Conservation (phyloP, 2,888 invertebrate species). For the Spodoptera picta region DNA sequence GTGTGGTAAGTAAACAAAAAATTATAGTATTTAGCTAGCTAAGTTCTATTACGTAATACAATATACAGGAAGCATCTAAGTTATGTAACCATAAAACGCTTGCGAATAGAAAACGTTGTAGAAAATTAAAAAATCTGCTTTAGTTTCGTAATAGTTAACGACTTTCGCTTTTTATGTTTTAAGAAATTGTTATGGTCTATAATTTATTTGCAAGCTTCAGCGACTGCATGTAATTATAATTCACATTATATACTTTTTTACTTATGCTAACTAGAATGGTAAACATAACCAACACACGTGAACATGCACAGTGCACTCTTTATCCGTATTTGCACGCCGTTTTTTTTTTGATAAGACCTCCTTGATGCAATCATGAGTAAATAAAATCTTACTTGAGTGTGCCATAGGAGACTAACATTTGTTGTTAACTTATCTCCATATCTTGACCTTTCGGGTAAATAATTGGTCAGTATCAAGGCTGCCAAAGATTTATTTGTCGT, state of each 20-base stretch:
- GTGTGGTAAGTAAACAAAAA: conserved; percentile 24
- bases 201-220: conserved; percentile 3
- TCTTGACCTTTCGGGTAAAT: conserved; percentile 47
- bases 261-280: background rate
- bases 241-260: background rate
- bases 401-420: background rate
- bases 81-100: conserved; percentile 11
- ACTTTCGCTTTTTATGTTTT: background rate
- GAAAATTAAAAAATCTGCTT: background rate
- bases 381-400: conserved; percentile 9
- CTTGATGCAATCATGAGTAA: conserved; percentile 14
- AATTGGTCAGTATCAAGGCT: conserved; percentile 24
- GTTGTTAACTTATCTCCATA: conserved; percentile 37
- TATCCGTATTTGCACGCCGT: no score
- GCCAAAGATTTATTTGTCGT: conserved; percentile 21
- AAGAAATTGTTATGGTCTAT: background rate
- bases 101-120: conserved; percentile 1
- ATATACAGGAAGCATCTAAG: background rate
- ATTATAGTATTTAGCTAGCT: background rate
- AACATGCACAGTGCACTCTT: background rate
- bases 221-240: background rate
- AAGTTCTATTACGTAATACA: background rate
- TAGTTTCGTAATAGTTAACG: background rate
- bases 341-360: background rate
- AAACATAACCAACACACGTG: conserved; percentile 9